Evolutionary conservation across 2,797 vertebrate genomes (phyloP), one percentile per base, ranked within the genome.

Genomic region (Molossus molossus): DNA sequence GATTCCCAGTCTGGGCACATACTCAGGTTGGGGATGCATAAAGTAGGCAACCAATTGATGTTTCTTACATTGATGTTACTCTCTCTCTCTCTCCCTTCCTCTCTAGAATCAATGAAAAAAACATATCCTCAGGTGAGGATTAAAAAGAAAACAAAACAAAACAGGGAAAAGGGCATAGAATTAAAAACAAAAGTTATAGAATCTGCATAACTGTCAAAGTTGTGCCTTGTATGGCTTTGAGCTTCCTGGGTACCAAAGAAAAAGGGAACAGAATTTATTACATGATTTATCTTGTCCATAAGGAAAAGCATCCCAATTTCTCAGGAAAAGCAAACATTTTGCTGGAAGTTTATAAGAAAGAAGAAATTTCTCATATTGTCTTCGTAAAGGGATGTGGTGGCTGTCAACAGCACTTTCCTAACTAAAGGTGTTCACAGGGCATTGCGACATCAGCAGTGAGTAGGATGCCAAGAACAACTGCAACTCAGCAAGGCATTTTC

Each of bases 301-400:
- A 75, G 53, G 84, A 87, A 90, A 82, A 50, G 58, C 48, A 50
- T 23, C 85, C 37, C 62, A 40, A 6, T 86, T 88, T 65, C 73
- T 91, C 5, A 21, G 5, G 9, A 67, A 67, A 64, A 70, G 29
- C 40, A 48, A 37, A 77, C 33, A 55, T 82, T 92, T 72, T 50
- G 70, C n/a, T 33, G 53, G 53, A n/a, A 25, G 64, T 37, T 55
- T 11, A 0, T 29, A 57, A 84, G 76, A 57, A 60, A 0, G 25
- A 57, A 84, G 76, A 57, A 60, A 57, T 58, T 21, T 77, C 57
- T 92, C 64, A 53, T 8, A 8, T 1, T 45, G 40, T 21, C 23
- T 76, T 60, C 57, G 2, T 1, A 6, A 0, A 33, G 40, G 23
- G 15, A 13, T 37, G 14, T 23, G 17, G n/a, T 6, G 2, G 72